Evolutionary conservation across 2,888 invertebrate genomes (phyloP).

Genomic region (Mactromeris polynyma): DNA sequence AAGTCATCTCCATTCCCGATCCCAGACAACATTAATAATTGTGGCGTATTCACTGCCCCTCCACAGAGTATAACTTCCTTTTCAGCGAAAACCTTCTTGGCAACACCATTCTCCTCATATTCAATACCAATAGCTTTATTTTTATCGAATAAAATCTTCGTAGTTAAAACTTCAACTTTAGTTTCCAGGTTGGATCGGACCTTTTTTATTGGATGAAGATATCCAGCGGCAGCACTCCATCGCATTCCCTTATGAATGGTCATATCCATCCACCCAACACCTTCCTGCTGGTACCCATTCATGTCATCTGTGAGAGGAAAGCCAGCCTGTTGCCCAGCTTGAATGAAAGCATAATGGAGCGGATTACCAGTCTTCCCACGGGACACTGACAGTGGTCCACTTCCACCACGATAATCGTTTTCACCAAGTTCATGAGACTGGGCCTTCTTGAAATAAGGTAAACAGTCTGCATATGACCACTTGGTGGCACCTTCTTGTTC

Average conservation of each 20-base stretch:
- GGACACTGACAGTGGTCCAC: conserved; percentile 87
- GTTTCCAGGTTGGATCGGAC: conserved; percentile 90
- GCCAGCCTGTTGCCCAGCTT: conserved; percentile 87
- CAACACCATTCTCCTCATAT: conserved; percentile 79
- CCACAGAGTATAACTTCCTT: conserved; percentile 94
- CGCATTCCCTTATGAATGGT: conserved; percentile 90
- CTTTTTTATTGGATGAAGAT: conserved; percentile 90
- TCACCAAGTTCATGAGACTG: conserved; percentile 88
- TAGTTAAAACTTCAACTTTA: conserved; percentile 90
- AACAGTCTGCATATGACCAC: conserved; percentile 92
- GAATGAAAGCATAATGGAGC: conserved; percentile 87
- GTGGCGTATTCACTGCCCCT: conserved; percentile 97
- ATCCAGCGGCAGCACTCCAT: conserved; percentile 91
- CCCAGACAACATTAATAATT: conserved; percentile 97
- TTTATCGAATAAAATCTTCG: conserved; percentile 86
- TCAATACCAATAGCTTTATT: conserved; percentile 87
- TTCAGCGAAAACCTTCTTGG: conserved; percentile 88
- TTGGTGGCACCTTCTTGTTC: conserved; percentile 93
- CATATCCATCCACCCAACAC: conserved; percentile 88
- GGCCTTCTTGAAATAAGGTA: conserved; percentile 90
- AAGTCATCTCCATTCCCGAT: conserved; percentile 90
- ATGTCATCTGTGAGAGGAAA: conserved; percentile 88
- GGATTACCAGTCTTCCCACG: conserved; percentile 87
- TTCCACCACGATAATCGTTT: conserved; percentile 87
- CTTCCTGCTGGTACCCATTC: conserved; percentile 89